These are phyloP conservation scores for Subanguina moxae DNA, from an alignment of 1,140 invertebrate species.

Conservation along the genomic window DNA sequence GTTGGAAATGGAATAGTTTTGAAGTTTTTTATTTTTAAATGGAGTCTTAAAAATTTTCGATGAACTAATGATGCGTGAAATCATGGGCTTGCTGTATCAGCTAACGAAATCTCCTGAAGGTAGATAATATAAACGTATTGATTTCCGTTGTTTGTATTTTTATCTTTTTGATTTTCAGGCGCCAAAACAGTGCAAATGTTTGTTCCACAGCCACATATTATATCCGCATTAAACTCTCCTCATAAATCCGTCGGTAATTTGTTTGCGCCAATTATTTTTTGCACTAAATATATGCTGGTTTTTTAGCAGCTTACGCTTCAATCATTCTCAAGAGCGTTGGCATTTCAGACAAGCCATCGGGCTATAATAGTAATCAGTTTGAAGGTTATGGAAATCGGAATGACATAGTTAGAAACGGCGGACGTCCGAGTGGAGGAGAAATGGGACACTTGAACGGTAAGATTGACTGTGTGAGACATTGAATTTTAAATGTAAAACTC, in stretches of 20 bases:
- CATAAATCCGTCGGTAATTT: conserved; percentile 40
- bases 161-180: conserved; percentile 8
- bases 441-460: conserved; percentile 21
- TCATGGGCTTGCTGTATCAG: conserved; percentile 46
- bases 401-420: conserved; percentile 36
- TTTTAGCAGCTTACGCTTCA: conserved; percentile 43
- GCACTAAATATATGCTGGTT: too few species aligned
- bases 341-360: conserved; percentile 20
- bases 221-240: conserved; percentile 30
- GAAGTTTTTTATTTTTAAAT: too few species aligned
- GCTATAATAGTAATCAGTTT: conserved; percentile 13
- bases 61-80: conserved; percentile 42
- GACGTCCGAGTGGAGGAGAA: conserved; percentile 8
- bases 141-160: too few species aligned
- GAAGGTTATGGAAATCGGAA: conserved; percentile 7
- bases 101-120: conserved; percentile 42
- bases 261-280: conserved; percentile 12
- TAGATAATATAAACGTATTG: too few species aligned
- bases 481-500: too few species aligned
- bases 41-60: conserved; percentile 19
- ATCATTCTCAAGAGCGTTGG: conserved; percentile 49
- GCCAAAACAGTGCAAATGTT: conserved; percentile 34
- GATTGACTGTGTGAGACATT: not conserved
- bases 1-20: too few species aligned
- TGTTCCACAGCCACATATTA: conserved; percentile 36